Evolutionary conservation across 2,113 vertebrate genomes (phyloP), one percentile per base, ranked within the genome.

Genomic region (Triplophysa dalaica): DNA sequence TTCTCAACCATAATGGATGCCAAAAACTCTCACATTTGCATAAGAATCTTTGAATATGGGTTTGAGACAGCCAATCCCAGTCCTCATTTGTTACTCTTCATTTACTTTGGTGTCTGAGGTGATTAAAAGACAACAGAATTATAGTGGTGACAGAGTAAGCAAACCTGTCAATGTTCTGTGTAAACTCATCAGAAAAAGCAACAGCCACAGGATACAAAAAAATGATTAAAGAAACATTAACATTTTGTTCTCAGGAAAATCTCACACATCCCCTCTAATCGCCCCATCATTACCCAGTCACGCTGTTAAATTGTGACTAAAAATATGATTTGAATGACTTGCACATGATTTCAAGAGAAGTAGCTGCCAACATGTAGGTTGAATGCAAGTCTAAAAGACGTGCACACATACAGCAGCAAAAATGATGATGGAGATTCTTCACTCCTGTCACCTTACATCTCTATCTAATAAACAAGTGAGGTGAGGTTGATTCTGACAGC

Each of bases 21-120:
- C 29, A 11, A 43, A 43, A 43, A 43, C 41, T 11, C 41, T 4
- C 41, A 43, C 41, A 9, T 43, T 43, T 43, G 8, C 41, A 43
- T 11, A 43, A 43, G 9, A 43, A 1, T 9, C 8, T 10, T 43
- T 43, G n/a, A 7, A n/a, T 56, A 7, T 9, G 19, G 16, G 54
- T 56, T 56, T 56, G 19, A n/a, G 6, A n/a, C 5, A n/a, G 52
- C 52, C 17, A 19, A 16, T 21, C 2, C 19, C 54, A 8, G 19
- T 14, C 19, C 1, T 56, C 19, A 56, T 56, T 21, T 56, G 6
- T 56, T n/a, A 56, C 5, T n/a, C 8, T 56, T 56, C 16, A 52
- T 70, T 70, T 70, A 17, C 22, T 50, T 70, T 54, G 24, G 48
- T 54, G 8, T 70, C 68, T 70, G 48, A 70, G 16, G 48, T 54